A percentile compares a stretch with the other conserved stretches of the same genome.
phyloP scores from a whole-genome alignment of 2,888 invertebrate species.

The Pasiphila rectangulata region DNA sequence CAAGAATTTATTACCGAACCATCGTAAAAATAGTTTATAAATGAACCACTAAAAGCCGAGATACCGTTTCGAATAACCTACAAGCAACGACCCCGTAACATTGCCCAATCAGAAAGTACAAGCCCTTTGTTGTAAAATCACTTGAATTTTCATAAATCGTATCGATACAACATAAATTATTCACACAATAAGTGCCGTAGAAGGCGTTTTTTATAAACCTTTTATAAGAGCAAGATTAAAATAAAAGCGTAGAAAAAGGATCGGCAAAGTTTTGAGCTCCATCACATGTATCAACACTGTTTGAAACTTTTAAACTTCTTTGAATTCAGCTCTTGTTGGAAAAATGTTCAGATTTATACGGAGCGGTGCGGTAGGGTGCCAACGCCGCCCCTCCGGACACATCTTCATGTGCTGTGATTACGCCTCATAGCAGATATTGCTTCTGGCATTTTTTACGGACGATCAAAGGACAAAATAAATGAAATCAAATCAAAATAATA shows the following conservation, averaged over 20 bases:
- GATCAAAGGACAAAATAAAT: too few species aligned
- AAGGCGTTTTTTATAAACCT: constrained; percentile 13
- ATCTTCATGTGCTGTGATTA: neutral
- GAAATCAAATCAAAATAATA: too few species aligned
- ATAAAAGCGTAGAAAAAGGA: constrained; percentile 26
- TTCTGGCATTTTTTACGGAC: too few species aligned
- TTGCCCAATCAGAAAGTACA: constrained; percentile 10
- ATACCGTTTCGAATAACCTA: constrained; percentile 1
- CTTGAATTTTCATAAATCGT: constrained; percentile 4
- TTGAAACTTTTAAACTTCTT: constrained; percentile 53
- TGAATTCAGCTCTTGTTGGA: constrained; percentile 46
- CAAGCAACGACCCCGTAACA: constrained; percentile 1
- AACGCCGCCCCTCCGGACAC: neutral
- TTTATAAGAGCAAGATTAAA: constrained; percentile 27
- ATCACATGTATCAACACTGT: constrained; percentile 56
- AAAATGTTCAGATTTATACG: constrained; percentile 57
- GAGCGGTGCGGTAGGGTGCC: constrained; percentile 30
- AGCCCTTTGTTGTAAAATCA: constrained; percentile 8
- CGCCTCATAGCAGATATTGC: too few species aligned
- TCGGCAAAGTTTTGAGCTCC: constrained; percentile 43
- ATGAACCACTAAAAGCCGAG: neutral
- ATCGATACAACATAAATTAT: constrained; percentile 23
- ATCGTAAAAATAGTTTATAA: constrained; percentile 3
- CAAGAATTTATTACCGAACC: neutral
- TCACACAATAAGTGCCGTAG: constrained; percentile 20